Evolutionary conservation across 2,888 invertebrate genomes (phyloP).

Genomic region (Amphipoea lucens): DNA sequence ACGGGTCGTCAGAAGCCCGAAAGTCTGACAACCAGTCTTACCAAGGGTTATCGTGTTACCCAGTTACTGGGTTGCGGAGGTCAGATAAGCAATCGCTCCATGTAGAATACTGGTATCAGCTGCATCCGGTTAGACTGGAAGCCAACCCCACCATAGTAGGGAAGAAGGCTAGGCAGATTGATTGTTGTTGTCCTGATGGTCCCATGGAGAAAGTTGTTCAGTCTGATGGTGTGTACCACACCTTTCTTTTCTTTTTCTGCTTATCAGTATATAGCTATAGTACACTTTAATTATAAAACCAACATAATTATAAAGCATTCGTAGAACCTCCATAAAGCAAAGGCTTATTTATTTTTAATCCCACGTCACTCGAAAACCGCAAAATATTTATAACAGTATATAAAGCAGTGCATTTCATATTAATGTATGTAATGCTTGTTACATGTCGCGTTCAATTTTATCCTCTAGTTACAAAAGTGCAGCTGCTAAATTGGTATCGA

Average conservation of each 20-base stretch:
- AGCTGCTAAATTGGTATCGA: conserved; percentile 67
- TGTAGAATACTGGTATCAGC: no score
- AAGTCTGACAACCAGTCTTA: no score
- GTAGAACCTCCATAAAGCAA: background rate
- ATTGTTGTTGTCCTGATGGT: no score
- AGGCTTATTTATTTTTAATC: conserved; percentile 41
- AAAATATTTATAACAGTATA: conserved; percentile 51
- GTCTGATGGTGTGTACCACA: background rate
- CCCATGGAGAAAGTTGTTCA: background rate
- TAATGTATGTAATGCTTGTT: conserved; percentile 51
- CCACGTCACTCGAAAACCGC: conserved; percentile 33
- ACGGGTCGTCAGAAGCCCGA: no score
- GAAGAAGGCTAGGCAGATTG: no score
- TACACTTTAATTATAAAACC: conserved; percentile 28
- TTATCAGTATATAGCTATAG: background rate
- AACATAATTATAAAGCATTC: conserved; percentile 6
- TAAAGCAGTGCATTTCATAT: conserved; percentile 51
- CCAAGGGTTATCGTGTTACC: no score
- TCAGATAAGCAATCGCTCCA: no score
- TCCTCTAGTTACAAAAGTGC: conserved; percentile 61
- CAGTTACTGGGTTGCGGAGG: no score
- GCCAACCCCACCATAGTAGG: no score
- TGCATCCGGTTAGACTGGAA: no score
- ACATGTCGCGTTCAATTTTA: conserved; percentile 61
- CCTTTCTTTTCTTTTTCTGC: no score